A percentile compares a stretch with the other conserved stretches of the same genome.
Conservation (phyloP, 2,888 invertebrate species). For the Oxytorus armatus region DNA sequence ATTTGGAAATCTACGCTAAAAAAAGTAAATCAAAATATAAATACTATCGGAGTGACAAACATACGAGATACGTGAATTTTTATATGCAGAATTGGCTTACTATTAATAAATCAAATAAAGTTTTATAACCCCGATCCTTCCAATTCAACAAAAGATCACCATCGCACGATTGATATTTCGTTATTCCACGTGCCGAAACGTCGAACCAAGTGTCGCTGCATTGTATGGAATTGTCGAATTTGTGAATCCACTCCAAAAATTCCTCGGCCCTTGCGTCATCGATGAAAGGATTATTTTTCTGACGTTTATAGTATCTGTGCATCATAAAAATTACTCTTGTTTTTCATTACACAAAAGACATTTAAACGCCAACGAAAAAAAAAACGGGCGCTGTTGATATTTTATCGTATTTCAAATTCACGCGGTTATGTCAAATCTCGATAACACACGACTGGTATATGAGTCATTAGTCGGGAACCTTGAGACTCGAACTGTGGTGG, state of each 20-base stretch:
- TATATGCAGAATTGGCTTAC: slow-evolving; percentile 83
- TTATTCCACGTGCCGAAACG: slow-evolving; percentile 88
- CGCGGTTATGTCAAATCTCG: slow-evolving; percentile 43
- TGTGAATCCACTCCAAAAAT: slow-evolving; percentile 88
- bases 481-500: slow-evolving; percentile 40
- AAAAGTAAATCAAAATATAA: slow-evolving; percentile 46
- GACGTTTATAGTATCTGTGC: slow-evolving; percentile 75
- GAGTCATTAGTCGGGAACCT: slow-evolving; percentile 55
- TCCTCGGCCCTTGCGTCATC: slow-evolving; percentile 81
- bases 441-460: slow-evolving; percentile 35
- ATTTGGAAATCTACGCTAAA: slow-evolving; percentile 86
- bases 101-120: slow-evolving; percentile 89
- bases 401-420: slow-evolving; percentile 50
- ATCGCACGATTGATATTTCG: slow-evolving; percentile 88
- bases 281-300: slow-evolving; percentile 71
- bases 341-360: not conserved
- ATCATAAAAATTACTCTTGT: not conserved
- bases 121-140: slow-evolving; percentile 90
- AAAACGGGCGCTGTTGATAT: not conserved
- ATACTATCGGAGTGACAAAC: not conserved
- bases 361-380: not conserved
- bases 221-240: slow-evolving; percentile 85
- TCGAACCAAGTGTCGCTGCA: slow-evolving; percentile 88
- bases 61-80: not conserved
- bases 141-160: slow-evolving; percentile 90